A percentile compares a stretch with the other conserved stretches of the same genome.
Conservation (phyloP, 2,113 vertebrate genomes). For the Dipodomys ordii region DNA sequence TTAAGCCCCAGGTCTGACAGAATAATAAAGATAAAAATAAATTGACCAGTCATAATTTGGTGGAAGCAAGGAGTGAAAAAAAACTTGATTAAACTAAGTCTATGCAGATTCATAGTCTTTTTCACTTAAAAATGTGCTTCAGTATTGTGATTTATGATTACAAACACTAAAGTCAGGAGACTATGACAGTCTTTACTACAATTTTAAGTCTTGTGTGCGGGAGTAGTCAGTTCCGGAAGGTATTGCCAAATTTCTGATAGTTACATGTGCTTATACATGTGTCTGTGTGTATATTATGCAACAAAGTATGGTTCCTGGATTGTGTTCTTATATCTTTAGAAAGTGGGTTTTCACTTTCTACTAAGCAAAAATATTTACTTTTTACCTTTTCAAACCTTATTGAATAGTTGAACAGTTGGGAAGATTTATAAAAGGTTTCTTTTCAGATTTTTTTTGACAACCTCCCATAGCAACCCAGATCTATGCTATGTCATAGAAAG, state of each 20-base stretch:
- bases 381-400: no score
- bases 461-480: no score
- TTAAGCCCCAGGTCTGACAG: no score
- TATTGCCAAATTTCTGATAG: not conserved
- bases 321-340: constrained; percentile 42
- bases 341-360: not conserved
- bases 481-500: no score
- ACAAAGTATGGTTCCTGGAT: not conserved
- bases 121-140: constrained; percentile 46
- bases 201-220: no score
- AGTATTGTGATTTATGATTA: not conserved
- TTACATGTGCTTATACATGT: no score
- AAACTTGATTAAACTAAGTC: not conserved
- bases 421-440: no score
- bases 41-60: not conserved
- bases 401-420: no score
- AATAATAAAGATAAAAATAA: no score
- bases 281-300: not conserved
- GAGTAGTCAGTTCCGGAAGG: no score
- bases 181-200: no score
- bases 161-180: constrained; percentile 6
- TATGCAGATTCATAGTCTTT: not conserved
- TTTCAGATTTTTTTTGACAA: no score
- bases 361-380: not conserved
- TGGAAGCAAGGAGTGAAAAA: not conserved